Evolutionary conservation across 2,888 invertebrate genomes (phyloP), one percentile per base, ranked within the genome.

Genomic region (Sarcophaga caerulescens): DNA sequence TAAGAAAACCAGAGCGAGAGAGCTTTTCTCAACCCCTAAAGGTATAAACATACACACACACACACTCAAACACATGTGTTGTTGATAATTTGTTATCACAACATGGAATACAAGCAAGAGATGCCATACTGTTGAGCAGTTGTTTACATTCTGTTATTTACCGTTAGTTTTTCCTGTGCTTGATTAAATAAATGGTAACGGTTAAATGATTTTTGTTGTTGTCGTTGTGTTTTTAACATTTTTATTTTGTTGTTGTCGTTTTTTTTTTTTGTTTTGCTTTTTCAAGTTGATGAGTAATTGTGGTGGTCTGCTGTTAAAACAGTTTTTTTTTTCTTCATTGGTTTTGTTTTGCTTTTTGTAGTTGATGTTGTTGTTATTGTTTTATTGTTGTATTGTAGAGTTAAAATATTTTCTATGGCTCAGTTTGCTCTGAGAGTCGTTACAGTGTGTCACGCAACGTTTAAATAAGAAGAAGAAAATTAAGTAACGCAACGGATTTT

Each of bases 341-440:
- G 76, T 65, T 76, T 81, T 65, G 66, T 60, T 60, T 60, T 60
- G 11, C 19, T 60, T 17, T n/a, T 63, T 23, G 10, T 12, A 45
- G 19, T 19, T 52, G 57, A 14, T 70, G 57, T 76, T 65, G 45
- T 84, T 35, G 6, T 35, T 35, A 35, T 35, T 35, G 35, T 47
- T 47, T 47, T 12, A 14, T 47, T 47, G 47, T 52, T 35, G 35
- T 35, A 35, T 52, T 52, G 52, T 52, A 52, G 52, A 52, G 52
- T 52, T 17, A 52, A 52, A 14, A 3, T 14, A 14, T 52, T 52
- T 52, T 52, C 52, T 14, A 12, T 52, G 14, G 17, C 17, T 52
- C 75, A 84, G 84, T 84, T 75, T 80, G 75, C 84, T 84, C 75
- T 70, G 79, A 84, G 75, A 84, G 84, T 75, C 84, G 75, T 74